Conservation (phyloP, 1,140 invertebrate species). For the Drosophila insularis region DNA sequence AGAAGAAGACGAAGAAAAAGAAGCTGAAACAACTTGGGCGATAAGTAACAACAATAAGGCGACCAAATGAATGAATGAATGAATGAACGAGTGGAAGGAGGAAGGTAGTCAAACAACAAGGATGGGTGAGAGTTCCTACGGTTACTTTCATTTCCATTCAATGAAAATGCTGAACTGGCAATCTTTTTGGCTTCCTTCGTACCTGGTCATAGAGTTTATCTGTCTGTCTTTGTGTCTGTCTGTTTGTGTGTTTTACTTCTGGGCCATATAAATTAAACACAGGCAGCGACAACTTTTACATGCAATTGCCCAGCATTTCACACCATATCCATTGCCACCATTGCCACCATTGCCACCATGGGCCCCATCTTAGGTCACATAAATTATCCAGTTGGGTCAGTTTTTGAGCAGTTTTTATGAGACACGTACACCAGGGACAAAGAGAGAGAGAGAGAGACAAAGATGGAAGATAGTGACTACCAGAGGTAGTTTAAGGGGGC, state of each 20-base stretch:
- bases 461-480: no score
- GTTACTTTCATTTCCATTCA: slow-evolving; percentile 21
- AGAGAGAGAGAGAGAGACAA: no score
- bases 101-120: neutral
- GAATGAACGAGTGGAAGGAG: slow-evolving; percentile 41
- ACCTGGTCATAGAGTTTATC: slow-evolving; percentile 3
- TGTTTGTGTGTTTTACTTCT: slow-evolving; percentile 41
- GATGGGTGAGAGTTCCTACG: slow-evolving; percentile 1
- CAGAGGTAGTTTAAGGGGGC: slow-evolving; percentile 12
- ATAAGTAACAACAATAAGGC: slow-evolving; percentile 79
- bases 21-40: slow-evolving; percentile 62
- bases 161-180: slow-evolving; percentile 69
- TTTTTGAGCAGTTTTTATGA: slow-evolving; percentile 66
- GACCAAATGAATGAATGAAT: slow-evolving; percentile 60
- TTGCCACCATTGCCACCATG: neutral
- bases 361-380: slow-evolving; percentile 52
- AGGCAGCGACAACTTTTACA: slow-evolving; percentile 75
- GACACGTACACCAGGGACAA: slow-evolving; percentile 36
- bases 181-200: slow-evolving; percentile 20
- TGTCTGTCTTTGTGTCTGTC: slow-evolving; percentile 9
- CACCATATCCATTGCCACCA: slow-evolving; percentile 23
- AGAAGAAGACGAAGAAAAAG: neutral
- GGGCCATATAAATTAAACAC: slow-evolving; percentile 74
- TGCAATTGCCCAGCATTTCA: slow-evolving; percentile 71
- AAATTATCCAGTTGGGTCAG: slow-evolving; percentile 73